A percentile compares a stretch with the other conserved stretches of the same genome.
Conservation (phyloP, 2,888 invertebrate species). For the Spilosoma lubricipeda region DNA sequence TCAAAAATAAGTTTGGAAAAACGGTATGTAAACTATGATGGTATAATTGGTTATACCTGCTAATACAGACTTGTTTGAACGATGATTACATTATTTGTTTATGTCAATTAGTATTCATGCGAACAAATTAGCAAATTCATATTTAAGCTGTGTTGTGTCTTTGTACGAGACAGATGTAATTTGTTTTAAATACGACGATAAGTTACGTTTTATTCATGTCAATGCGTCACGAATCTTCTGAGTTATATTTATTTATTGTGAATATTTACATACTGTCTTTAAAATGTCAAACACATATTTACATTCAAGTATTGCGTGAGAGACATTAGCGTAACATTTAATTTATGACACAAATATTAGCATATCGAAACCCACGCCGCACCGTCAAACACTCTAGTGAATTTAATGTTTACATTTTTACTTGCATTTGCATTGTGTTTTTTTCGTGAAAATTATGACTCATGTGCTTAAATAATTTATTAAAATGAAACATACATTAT, state of each 20-base stretch:
- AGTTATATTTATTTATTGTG: constrained; percentile 30
- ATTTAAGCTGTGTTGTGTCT: constrained; percentile 18
- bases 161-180: constrained; percentile 39
- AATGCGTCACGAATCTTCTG: constrained; percentile 29
- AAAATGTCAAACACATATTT: constrained; percentile 17
- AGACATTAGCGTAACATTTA: constrained; percentile 23
- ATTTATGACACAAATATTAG: constrained; percentile 4
- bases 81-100: not conserved
- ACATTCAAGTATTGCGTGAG: constrained; percentile 23
- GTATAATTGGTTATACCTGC: not conserved
- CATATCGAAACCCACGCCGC: constrained; percentile 1
- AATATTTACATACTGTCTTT: constrained; percentile 25
- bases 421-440: not conserved
- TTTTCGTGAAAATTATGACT: not conserved
- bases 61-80: not conserved
- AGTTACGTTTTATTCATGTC: constrained; percentile 22
- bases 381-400: not conserved
- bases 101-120: not conserved
- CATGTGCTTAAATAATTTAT: too few species aligned
- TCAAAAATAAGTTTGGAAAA: not conserved
- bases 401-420: constrained; percentile 9
- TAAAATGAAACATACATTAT: too few species aligned
- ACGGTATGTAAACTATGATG: not conserved
- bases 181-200: constrained; percentile 23
- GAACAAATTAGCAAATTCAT: not conserved